Conservation (phyloP, 2,113 vertebrate genomes). For the Lophius piscatorius region DNA sequence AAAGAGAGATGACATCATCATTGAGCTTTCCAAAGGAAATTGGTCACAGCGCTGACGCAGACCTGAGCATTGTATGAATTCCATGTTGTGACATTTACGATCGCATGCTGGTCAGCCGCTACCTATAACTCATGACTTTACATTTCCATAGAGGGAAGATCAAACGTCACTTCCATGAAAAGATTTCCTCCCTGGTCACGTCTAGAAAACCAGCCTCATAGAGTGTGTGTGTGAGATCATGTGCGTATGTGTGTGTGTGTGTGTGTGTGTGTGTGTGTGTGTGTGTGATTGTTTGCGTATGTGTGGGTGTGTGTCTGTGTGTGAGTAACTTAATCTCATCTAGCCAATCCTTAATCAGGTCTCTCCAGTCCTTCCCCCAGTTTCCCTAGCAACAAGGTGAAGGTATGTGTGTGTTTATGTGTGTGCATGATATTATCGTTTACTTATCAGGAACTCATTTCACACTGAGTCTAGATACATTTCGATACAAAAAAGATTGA, state of each 20-base stretch:
- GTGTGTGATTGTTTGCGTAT: constrained; percentile 10
- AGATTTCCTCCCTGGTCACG: constrained; percentile 28
- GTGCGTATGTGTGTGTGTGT: neutral
- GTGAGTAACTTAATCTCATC: constrained; percentile 49
- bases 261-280: constrained; percentile 1
- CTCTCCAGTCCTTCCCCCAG: constrained; percentile 50
- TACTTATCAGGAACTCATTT: too few species aligned
- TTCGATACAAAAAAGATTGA: too few species aligned
- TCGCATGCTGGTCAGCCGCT: constrained; percentile 26
- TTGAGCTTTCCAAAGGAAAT: constrained; percentile 30
- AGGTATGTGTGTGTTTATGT: constrained; percentile 1
- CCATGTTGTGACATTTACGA: neutral
- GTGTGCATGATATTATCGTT: neutral
- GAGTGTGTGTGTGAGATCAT: neutral
- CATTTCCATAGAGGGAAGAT: constrained; percentile 6
- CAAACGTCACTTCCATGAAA: constrained; percentile 36
- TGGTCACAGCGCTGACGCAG: constrained; percentile 15
- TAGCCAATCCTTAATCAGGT: constrained; percentile 65
- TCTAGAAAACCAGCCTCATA: neutral
- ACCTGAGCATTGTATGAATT: neutral
- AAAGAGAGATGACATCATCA: constrained; percentile 38
- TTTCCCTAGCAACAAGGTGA: constrained; percentile 60
- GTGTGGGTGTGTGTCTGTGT: neutral
- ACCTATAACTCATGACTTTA: constrained; percentile 14
- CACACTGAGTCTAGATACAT: neutral